Base-by-base conservation (phyloP, 1,140 invertebrate genomes). In the Drosophila ambigua region DNA sequence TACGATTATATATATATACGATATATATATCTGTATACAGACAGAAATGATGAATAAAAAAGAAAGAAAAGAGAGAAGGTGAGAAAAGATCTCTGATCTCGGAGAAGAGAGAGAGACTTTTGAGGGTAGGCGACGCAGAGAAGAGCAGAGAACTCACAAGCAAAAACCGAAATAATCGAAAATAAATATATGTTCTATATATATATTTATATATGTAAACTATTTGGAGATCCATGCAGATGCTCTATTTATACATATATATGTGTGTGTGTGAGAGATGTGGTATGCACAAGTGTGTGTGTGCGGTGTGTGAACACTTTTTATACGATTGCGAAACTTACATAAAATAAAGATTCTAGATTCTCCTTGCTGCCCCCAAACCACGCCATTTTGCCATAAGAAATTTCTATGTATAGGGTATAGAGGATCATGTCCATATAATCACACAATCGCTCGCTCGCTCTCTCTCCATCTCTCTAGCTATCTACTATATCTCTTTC, bases 131-230 rank as follows among this genome's bases (percentile, higher is more conserved):
- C 6, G 23, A 4, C 23, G 11, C 31, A 35, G 58, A 65, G 57
- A 53, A 78, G 41, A 35, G 48, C 44, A 53, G 23, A 39, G 15
- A 28, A 72, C 28, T 74, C 69, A 78, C 82, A 78, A 65, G 55
- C 77, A 79, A 85, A 82, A 65, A 81, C 65, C 65, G 87, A 87
- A 39, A 39, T 39, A 39, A 39, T 39, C 55, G 77, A 78, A 72
- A 67, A 77, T 78, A 85, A 71, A 77, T 64, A 58, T 72, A 73
- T 61, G 43, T 58, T 64, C 60, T 79, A 59, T 63, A 60, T 77
- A 59, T 85, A 85, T 85, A 63, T 77, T 76, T 76, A 58, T 85
- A 87, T 85, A 87, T 79, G 83, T 79, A 72, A 82, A 87, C 83
- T 88, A 88, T 88, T 88, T 87, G 82, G 83, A 87, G 80, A 80